Conservation (phyloP, 2,888 invertebrate genomes). For the Acleris emargana region DNA sequence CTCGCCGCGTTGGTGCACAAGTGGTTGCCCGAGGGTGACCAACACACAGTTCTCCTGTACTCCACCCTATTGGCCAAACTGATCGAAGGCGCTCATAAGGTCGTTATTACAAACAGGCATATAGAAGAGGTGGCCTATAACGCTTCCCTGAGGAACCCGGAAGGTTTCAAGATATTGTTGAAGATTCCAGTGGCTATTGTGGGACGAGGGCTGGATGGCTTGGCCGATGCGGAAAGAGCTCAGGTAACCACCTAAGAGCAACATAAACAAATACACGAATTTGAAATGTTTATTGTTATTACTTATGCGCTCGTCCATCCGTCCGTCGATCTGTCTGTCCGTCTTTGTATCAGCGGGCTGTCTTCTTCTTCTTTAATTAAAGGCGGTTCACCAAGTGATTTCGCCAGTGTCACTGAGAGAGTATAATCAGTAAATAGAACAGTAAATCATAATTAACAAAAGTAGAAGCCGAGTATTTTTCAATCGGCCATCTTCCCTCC, state of each 20-base stretch:
- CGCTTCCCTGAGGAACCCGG: conserved; percentile 65
- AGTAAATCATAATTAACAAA: too few relatives aligned
- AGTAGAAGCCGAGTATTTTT: too few relatives aligned
- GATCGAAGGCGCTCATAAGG: conserved; percentile 64
- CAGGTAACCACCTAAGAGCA: conserved; percentile 56
- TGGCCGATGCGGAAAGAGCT: conserved; percentile 71
- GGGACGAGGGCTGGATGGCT: conserved; percentile 67
- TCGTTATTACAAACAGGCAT: conserved; percentile 67
- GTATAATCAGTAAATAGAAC: too few relatives aligned
- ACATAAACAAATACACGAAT: neutral
- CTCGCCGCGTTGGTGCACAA: conserved; percentile 61
- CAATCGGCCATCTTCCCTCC: too few relatives aligned
- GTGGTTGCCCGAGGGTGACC: conserved; percentile 58
- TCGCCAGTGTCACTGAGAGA: too few relatives aligned
- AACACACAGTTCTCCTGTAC: conserved; percentile 68
- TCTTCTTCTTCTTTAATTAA: too few relatives aligned
- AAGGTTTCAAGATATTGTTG: conserved; percentile 60
- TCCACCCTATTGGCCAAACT: conserved; percentile 71
- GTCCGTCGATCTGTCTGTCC: too few relatives aligned
- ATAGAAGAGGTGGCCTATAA: conserved; percentile 72
- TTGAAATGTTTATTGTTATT: conserved; percentile 4
- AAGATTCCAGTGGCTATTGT: conserved; percentile 58
- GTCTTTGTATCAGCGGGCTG: too few relatives aligned
- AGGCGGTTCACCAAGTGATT: too few relatives aligned
- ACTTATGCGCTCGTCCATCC: too few relatives aligned